phyloP scores from a whole-genome alignment of 2,797 vertebrate genomes.

The Danio tinwini region DNA sequence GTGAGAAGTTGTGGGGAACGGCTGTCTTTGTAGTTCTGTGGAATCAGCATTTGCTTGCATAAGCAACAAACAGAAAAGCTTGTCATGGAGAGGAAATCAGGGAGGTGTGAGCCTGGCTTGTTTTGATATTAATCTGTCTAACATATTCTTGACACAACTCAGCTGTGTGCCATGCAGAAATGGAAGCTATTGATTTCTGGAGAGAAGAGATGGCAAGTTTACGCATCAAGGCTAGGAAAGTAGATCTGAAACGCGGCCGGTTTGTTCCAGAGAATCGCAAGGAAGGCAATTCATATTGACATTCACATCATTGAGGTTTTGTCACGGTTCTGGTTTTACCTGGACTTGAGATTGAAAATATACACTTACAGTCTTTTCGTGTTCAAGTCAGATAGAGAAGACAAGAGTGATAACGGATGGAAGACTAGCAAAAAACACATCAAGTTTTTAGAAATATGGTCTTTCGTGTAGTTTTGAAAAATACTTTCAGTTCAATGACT shows the following conservation, averaged over 20 bases:
- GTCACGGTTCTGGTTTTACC: slow-evolving; percentile 37
- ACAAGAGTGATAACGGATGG: not conserved
- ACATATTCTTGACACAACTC: slow-evolving; percentile 39
- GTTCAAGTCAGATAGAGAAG: slow-evolving; percentile 2
- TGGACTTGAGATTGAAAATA: slow-evolving; percentile 43
- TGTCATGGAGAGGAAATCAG: slow-evolving; percentile 21
- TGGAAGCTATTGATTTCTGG: slow-evolving; percentile 50
- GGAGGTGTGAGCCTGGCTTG: slow-evolving; percentile 46
- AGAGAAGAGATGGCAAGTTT: slow-evolving; percentile 17
- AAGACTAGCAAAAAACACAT: not conserved
- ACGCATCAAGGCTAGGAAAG: slow-evolving; percentile 47
- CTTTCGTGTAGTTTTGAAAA: not conserved
- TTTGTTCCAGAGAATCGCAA: slow-evolving; percentile 42
- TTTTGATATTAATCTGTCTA: slow-evolving; percentile 56
- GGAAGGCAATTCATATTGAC: slow-evolving; percentile 42
- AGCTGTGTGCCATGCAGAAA: slow-evolving; percentile 12
- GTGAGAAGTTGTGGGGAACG: slow-evolving; percentile 28
- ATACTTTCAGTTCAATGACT: too few relatives aligned
- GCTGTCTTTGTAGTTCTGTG: slow-evolving; percentile 37
- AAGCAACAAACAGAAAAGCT: slow-evolving; percentile 49
- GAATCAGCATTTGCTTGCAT: slow-evolving; percentile 54
- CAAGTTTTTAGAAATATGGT: not conserved
- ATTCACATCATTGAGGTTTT: slow-evolving; percentile 42
- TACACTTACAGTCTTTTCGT: slow-evolving; percentile 24
- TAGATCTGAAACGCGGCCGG: slow-evolving; percentile 34